Conservation (phyloP, 2,113 vertebrate species). For the Ptilonorhynchus violaceus region DNA sequence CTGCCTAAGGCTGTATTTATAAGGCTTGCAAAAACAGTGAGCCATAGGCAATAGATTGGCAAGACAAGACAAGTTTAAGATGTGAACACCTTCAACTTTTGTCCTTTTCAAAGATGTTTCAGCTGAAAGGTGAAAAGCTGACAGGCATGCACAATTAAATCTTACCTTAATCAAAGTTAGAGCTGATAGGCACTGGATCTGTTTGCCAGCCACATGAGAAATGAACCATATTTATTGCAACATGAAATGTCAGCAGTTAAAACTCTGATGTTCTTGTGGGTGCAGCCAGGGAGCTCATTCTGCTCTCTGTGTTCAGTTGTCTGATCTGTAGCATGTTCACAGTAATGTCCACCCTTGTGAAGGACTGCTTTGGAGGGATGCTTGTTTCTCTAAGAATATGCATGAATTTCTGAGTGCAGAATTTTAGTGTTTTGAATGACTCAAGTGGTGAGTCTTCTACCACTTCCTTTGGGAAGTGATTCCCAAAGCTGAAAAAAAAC, state of each 20-base stretch:
- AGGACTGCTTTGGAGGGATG: not conserved
- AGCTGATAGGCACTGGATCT: not conserved
- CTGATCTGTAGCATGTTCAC: not conserved
- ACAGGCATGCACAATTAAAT: not conserved
- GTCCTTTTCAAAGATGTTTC: not conserved
- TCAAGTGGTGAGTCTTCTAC: not conserved
- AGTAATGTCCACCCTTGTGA: not conserved
- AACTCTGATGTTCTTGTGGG: not conserved
- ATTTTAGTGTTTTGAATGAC: not conserved
- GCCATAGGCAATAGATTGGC: not conserved
- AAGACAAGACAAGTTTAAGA: constrained; percentile 2
- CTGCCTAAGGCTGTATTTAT: constrained; percentile 5
- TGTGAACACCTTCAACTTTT: not conserved
- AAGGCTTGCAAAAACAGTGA: not conserved
- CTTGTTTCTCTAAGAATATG: not conserved
- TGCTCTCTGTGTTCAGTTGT: not conserved
- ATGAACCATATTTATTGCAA: not conserved
- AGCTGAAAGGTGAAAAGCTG: not conserved
- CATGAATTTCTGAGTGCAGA: not conserved
- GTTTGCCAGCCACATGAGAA: not conserved
- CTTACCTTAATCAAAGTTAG: not conserved
- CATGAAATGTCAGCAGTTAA: not conserved
- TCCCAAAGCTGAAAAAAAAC: constrained; percentile 42
- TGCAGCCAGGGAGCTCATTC: not conserved
- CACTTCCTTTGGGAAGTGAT: constrained; percentile 58